Conservation (phyloP, 2,888 invertebrate species). For the Cheilosia urbana region DNA sequence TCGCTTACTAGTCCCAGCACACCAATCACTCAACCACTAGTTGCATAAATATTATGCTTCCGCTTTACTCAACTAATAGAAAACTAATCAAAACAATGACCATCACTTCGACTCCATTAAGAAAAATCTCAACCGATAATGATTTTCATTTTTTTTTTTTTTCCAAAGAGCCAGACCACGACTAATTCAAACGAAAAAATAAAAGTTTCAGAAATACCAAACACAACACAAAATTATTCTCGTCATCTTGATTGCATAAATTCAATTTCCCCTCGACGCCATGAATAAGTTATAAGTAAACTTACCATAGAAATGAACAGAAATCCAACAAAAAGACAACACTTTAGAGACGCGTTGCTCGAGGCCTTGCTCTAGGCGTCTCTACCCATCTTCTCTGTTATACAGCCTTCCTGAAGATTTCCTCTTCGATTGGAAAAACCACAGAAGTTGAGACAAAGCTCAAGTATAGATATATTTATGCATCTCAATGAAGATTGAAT, state of each 20-base stretch:
- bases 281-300: constrained; percentile 67
- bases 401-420: constrained; percentile 28
- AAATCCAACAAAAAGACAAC: constrained; percentile 39
- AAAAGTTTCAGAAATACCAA: constrained; percentile 3
- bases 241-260: constrained; percentile 61
- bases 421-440: constrained; percentile 57
- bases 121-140: constrained; percentile 7
- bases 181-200: constrained; percentile 29
- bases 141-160: constrained; percentile 19
- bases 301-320: constrained; percentile 27
- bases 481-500: constrained; percentile 64
- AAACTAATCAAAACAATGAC: constrained; percentile 2
- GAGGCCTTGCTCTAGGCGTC: constrained; percentile 13
- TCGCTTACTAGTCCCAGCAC: too few relatives aligned
- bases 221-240: constrained; percentile 34
- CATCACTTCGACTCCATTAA: constrained; percentile 22
- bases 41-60: too few relatives aligned
- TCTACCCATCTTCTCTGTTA: constrained; percentile 8
- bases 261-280: constrained; percentile 52
- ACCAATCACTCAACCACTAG: too few relatives aligned
- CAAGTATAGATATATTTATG: constrained; percentile 49
- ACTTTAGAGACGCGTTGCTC: constrained; percentile 36
- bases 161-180: not conserved
- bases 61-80: not conserved
- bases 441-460: constrained; percentile 54